These are phyloP conservation scores for Tychaedon coryphoeus DNA, from an alignment of 2,113 vertebrate genomes.

Conservation along the genomic window DNA sequence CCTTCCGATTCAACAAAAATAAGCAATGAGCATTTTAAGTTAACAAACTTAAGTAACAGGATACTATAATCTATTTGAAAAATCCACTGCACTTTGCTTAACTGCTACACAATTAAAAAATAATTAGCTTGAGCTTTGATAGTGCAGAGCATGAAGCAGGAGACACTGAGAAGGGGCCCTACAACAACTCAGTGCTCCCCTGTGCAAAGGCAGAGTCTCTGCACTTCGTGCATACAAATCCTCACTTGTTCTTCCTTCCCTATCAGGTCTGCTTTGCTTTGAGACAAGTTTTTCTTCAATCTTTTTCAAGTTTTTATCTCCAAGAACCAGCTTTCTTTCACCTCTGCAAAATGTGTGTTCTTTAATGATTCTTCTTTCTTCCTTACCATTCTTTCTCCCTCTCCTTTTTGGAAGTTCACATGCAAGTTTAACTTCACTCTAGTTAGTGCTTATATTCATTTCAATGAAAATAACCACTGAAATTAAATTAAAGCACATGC, in stretches of 20 bases:
- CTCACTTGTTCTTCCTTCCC: neutral
- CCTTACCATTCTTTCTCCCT: neutral
- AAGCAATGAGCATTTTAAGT: neutral
- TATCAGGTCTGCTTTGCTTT: constrained; percentile 1
- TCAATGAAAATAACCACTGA: neutral
- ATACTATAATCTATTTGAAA: neutral
- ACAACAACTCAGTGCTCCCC: neutral
- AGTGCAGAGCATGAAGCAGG: neutral
- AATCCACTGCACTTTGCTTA: neutral
- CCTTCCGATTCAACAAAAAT: neutral
- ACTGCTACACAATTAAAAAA: neutral
- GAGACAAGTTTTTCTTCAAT: constrained; percentile 20
- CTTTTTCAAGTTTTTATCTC: constrained; percentile 55
- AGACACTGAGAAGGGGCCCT: neutral
- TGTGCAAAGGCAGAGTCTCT: neutral
- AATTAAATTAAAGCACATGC: neutral
- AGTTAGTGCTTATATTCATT: neutral
- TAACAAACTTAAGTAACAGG: neutral
- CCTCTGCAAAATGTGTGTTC: constrained; percentile 5
- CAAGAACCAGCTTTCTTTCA: constrained; percentile 57
- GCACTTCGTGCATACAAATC: rapidly evolving
- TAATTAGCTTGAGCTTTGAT: neutral
- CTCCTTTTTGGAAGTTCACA: neutral
- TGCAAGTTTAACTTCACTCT: neutral
- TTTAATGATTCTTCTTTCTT: constrained; percentile 20